Conservation (phyloP, 2,797 vertebrate genomes). For the Acanthopagrus latus region DNA sequence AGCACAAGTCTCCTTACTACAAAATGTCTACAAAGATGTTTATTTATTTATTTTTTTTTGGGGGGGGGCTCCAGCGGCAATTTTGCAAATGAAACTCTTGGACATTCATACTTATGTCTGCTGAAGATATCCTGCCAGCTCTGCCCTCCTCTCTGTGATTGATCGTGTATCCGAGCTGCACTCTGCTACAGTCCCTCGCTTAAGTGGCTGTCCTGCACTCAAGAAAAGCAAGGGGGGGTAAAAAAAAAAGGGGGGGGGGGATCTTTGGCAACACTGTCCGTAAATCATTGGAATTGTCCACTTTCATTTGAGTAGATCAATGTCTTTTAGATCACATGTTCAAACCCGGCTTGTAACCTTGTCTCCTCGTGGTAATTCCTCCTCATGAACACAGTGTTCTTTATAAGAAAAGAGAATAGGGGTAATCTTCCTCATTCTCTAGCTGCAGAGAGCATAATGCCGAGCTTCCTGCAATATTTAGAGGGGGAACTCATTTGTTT, state of each 20-base stretch:
- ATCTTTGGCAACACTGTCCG: conserved; percentile 42
- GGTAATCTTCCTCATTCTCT: conserved; percentile 13
- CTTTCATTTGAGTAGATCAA: conserved; percentile 47
- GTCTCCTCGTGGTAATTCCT: background rate
- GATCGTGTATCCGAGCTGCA: conserved; percentile 40
- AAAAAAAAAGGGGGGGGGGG: background rate
- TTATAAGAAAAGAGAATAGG: background rate
- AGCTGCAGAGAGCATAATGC: background rate
- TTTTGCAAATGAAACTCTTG: conserved; percentile 14
- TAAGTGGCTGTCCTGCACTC: conserved; percentile 55
- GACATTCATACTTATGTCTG: background rate
- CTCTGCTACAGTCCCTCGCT: conserved; percentile 39
- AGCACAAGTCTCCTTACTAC: too few species aligned
- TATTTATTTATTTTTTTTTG: too few species aligned
- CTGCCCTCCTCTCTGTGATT: conserved; percentile 36
- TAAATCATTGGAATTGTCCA: conserved; percentile 50
- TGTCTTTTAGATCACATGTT: conserved; percentile 22
- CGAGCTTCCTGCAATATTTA: conserved; percentile 20
- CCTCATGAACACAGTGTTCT: conserved; percentile 12
- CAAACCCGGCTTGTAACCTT: conserved; percentile 19
- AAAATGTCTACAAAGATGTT: background rate
- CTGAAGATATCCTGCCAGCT: conserved; percentile 16
- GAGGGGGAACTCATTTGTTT: conserved; percentile 53
- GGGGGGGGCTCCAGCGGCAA: background rate
- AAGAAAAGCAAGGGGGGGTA: conserved; percentile 22